Base-by-base conservation (phyloP, 2,888 invertebrate species). In the Galerucella calmariensis region DNA sequence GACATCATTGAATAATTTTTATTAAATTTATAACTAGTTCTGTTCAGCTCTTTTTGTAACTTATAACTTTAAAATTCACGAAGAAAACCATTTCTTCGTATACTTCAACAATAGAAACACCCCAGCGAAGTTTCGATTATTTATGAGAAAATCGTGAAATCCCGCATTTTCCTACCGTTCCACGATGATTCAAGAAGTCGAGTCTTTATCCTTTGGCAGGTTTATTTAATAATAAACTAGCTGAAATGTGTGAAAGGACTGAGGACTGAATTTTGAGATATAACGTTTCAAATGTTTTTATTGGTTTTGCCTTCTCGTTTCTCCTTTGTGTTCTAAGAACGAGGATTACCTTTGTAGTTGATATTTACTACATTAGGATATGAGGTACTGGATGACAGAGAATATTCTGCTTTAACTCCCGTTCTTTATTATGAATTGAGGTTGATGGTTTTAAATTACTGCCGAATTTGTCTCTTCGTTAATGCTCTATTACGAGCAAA, bases 171-270 rank as follows among this genome's bases (percentile, higher is more conserved):
- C 48, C 48, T 61, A 46, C n/a, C n/a, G 16, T 48, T 59, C 61
- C 69, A 61, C 24, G 48, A 69, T 61, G 69, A 69, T 69, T 59
- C 69, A 61, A 27, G 69, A 46, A 69, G 27, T 61, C 69, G 61
- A 41, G 8, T 48, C 69, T 69, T 69, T 27, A 61, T 69, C 69
- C 61, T 69, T 69, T 69, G 69, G 69, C 69, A 69, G 69, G 59
- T 69, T 69, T 69, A 69, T 69, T 69, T 69, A 69, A 69, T 69
- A 69, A 69, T 69, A 69, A 69, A 69, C 69, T 69, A 61, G 69
- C 46, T 48, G 48, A 53, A 69, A 61, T 46, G 59, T 68, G 68
- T 68, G 69, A 48, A 68, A 58, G 68, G 44, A 68, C 62, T 24
- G 44, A 59, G 58, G 58, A 44, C 58, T 44, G 46, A 58, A 56